Evolutionary conservation across 2,113 vertebrate species (phyloP), one percentile per base, ranked within the genome.

Genomic region (Periophthalmus modestus): DNA sequence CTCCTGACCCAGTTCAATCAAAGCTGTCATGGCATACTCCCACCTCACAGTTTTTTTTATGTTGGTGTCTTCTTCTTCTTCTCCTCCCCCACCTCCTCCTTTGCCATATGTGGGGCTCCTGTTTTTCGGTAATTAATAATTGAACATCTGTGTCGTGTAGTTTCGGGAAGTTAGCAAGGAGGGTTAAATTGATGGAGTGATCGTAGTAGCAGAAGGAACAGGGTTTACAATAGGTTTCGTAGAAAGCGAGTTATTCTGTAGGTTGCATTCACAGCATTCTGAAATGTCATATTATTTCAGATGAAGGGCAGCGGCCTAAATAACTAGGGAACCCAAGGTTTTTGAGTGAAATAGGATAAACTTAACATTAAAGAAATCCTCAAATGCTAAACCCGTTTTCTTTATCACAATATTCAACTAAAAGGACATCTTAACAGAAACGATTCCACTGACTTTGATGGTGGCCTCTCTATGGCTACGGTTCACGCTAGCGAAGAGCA

Each of bases 1-100:
- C 13, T 61, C 33, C 23, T 91, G 93, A 92, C 92, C 93, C 84
- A 93, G 89, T 91, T 94, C 92, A 92, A 90, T 93, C 92, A 92
- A 18, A 89, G 62, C 80, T 82, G 80, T 87, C 80, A 47, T 11
- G 52, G 71, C 54, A n/a, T 59, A 75, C 76, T 82, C 66, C 69
- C 58, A 67, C 72, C 70, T 66, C 6, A 36, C 70, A 72, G n/a
- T 67, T 84, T 67, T 84, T 79, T 73, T 39, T 72, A 71, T 50
- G 23, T 55, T 75, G 59, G 39, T 73, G 24, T 19, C 68, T 43
- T 18, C 57, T 59, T 19, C 68, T 43, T 18, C 57, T 59, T 55
- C 19, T 72, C 50, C 70, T 77, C 67, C 48, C 75, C 57, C 18
- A 16, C 39, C 72, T 67, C 75, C 24, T 59, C 23, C 57, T 28